phyloP scores from a whole-genome alignment of 2,797 vertebrate genomes.

The Bovichtus diacanthus region DNA sequence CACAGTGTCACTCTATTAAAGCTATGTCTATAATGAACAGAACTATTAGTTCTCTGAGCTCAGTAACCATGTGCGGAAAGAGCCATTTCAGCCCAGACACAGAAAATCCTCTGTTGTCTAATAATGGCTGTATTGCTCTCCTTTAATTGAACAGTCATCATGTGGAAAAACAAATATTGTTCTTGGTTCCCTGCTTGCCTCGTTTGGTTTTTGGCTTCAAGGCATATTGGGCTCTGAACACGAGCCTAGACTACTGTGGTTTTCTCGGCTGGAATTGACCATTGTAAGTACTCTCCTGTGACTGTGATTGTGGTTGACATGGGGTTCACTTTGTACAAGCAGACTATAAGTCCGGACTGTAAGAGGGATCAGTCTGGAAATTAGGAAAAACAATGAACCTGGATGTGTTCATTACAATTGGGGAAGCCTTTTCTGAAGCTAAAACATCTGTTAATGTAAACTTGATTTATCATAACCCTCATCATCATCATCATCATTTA shows the following conservation, averaged over 20 bases:
- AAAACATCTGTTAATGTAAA: slow-evolving; percentile 57
- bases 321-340: slow-evolving; percentile 69
- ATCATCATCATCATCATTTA: slow-evolving; percentile 56
- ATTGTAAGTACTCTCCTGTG: slow-evolving; percentile 72
- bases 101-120: slow-evolving; percentile 79
- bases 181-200: slow-evolving; percentile 75
- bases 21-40: slow-evolving; percentile 49
- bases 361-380: slow-evolving; percentile 65
- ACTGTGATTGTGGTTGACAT: slow-evolving; percentile 76
- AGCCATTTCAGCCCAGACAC: slow-evolving; percentile 71
- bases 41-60: slow-evolving; percentile 51
- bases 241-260: slow-evolving; percentile 65
- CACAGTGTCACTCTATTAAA: slow-evolving; percentile 58
- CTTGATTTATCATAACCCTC: slow-evolving; percentile 59
- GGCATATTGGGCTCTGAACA: slow-evolving; percentile 55
- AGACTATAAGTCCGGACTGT: slow-evolving; percentile 42
- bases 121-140: slow-evolving; percentile 73
- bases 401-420: slow-evolving; percentile 52
- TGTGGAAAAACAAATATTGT: slow-evolving; percentile 85
- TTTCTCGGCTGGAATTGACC: slow-evolving; percentile 68
- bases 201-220: slow-evolving; percentile 61
- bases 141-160: slow-evolving; percentile 80
- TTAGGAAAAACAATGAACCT: slow-evolving; percentile 45
- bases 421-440: slow-evolving; percentile 40
- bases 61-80: slow-evolving; percentile 59